Base-by-base conservation (phyloP, 2,797 vertebrate species). In the Xenops minutus region DNA sequence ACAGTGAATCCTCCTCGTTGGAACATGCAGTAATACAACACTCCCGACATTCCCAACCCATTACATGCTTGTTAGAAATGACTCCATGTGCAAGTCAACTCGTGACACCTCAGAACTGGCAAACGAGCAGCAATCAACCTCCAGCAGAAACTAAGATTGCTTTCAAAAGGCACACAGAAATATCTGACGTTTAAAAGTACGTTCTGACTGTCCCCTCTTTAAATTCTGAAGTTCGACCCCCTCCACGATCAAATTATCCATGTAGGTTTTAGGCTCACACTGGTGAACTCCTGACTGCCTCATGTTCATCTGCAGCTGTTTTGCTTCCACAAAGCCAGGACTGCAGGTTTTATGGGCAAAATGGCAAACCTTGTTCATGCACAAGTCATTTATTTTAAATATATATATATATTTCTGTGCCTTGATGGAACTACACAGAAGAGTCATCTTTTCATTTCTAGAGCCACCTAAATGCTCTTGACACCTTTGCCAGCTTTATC, bases 391-490 rank as follows among this genome's bases (percentile, higher is more conserved):
- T 52, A 30, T 54, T 89, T 37, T 6, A 48, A 71, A 73, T 29
- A 46, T 6, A 46, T 21, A 44, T 44, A 77, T 36, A 44, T 5
- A 62, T 34, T 74, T 85, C 52, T 51, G 24, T 61, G 77, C 46
- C 36, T 88, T 68, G 46, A 77, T 29, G 49, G 71, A 94, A 75
- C 80, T 67, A 63, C 37, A 61, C 6, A 54, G 85, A 82, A 92
- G 92, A 96, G 20, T 64, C 46, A 51, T 39, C 64, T 80, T 91
- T 94, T 83, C 58, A 54, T 68, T 96, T 76, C 73, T 67, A 82
- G 63, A 91, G 74, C 56, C 52, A 92, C 80, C 48, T 79, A 90
- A 92, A 94, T n/a, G 85, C 63, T 86, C 93, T 82, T 78, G 88
- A 69, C n/a, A 49, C 55, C n/a, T 74, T 85, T 84, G 34, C 80